These are phyloP conservation scores for Meteorus cinctellus DNA, from an alignment of 2,888 invertebrate species.

Conservation along the genomic window DNA sequence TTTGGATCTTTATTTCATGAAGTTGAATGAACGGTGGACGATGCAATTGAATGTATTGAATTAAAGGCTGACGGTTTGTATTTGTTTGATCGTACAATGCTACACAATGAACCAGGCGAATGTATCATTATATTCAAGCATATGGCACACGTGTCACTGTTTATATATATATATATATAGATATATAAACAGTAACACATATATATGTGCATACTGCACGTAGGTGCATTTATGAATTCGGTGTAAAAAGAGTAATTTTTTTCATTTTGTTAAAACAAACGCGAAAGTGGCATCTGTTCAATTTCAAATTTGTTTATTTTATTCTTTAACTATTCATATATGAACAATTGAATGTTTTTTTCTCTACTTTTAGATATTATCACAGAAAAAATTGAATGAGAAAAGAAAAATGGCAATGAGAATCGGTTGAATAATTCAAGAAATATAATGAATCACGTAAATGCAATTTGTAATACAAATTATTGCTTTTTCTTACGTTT, in stretches of 20 bases:
- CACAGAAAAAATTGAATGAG: not conserved
- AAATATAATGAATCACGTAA: constrained; percentile 6
- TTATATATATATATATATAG: constrained; percentile 3
- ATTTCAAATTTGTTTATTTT: constrained; percentile 24
- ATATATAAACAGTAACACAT: too few relatives aligned
- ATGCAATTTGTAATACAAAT: not conserved
- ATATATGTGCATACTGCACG: not conserved
- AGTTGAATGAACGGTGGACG: not conserved
- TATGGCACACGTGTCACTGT: not conserved
- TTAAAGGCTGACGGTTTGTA: not conserved
- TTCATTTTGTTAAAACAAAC: constrained; percentile 48
- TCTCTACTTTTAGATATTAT: too few relatives aligned
- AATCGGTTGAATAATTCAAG: constrained; percentile 30
- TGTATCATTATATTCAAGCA: constrained; percentile 33
- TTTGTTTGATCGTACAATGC: not conserved
- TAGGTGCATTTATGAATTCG: not conserved
- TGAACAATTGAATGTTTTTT: too few relatives aligned
- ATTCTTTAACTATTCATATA: too few relatives aligned
- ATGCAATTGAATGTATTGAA: constrained; percentile 27
- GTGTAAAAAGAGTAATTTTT: constrained; percentile 55
- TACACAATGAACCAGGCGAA: constrained; percentile 9
- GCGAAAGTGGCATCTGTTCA: constrained; percentile 27
- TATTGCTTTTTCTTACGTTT: not conserved
- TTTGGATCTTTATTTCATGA: constrained; percentile 8
- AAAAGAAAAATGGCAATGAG: not conserved